These are phyloP conservation scores for Falcaria lacertinaria DNA, from an alignment of 2,888 invertebrate genomes.

Conservation along the genomic window DNA sequence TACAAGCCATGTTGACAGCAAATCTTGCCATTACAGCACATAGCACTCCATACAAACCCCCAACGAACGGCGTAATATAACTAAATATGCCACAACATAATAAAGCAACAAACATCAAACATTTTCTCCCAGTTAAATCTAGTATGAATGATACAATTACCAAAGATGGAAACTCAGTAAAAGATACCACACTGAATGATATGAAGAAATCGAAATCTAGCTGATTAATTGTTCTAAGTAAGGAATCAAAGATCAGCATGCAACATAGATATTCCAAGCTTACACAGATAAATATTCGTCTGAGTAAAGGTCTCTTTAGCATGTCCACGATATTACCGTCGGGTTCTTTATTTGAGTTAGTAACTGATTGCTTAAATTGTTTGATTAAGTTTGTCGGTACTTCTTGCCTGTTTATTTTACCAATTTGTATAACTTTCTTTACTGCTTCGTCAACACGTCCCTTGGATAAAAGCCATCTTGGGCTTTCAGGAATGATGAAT, in stretches of 20 bases:
- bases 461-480: constrained; percentile 54
- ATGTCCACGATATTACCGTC: constrained; percentile 33
- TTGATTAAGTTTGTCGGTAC: constrained; percentile 39
- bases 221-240: constrained; percentile 49
- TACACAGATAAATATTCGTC: constrained; percentile 42
- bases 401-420: constrained; percentile 43
- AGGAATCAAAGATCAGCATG: constrained; percentile 46
- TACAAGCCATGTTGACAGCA: constrained; percentile 46
- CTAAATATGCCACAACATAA: constrained; percentile 36
- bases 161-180: constrained; percentile 57
- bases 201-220: constrained; percentile 54
- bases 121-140: constrained; percentile 51
- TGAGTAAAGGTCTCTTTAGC: constrained; percentile 37
- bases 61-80: constrained; percentile 39
- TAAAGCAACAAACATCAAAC: constrained; percentile 33
- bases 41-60: constrained; percentile 44
- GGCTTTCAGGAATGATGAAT: constrained; percentile 55
- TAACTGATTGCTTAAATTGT: constrained; percentile 33
- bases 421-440: constrained; percentile 39
- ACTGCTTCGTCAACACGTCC: constrained; percentile 50
- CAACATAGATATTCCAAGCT: constrained; percentile 45
- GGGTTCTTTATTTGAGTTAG: constrained; percentile 13
- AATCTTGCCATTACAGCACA: constrained; percentile 58
- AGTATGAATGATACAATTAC: constrained; percentile 46
- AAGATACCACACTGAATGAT: constrained; percentile 53